Percentiles rank a stretch among this genome's conserved stretches.
Evolutionary conservation across 2,797 vertebrate species (phyloP).

Genomic region (Rhynchotus rufescens): DNA sequence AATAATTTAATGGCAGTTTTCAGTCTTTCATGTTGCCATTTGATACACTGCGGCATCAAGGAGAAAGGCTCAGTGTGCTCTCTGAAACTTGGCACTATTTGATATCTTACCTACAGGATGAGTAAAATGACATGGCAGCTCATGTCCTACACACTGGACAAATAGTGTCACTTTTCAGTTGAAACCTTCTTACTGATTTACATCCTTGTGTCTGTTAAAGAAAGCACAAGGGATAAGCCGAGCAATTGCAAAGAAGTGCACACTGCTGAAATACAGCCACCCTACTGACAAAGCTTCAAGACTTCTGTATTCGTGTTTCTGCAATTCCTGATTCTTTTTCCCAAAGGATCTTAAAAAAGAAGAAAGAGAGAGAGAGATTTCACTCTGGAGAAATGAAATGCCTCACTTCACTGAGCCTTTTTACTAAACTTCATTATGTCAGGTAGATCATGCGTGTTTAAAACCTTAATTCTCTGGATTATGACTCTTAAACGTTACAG

Average conservation of each 20-base stretch:
- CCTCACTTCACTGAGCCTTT: conserved; percentile 14
- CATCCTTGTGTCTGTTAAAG: neutral
- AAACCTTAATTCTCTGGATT: conserved; percentile 31
- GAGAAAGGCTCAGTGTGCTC: neutral
- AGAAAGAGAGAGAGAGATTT: neutral
- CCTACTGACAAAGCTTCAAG: neutral
- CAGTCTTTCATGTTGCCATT: neutral
- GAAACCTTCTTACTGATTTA: neutral
- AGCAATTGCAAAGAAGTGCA: neutral
- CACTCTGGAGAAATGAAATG: conserved; percentile 25
- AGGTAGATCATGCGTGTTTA: conserved; percentile 17
- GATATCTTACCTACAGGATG: neutral
- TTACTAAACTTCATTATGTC: conserved; percentile 18
- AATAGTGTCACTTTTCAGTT: neutral
- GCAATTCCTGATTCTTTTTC: conserved; percentile 25
- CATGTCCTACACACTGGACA: rapidly evolving
- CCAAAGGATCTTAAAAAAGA: neutral
- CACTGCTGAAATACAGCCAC: neutral
- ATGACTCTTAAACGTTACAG: neutral
- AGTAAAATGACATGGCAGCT: neutral
- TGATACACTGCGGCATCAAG: neutral
- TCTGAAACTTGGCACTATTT: neutral
- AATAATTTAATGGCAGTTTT: neutral
- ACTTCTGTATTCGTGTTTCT: neutral
- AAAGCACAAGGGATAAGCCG: neutral